Evolutionary conservation across 2,888 invertebrate species (phyloP), one percentile per base, ranked within the genome.

Genomic region (Cephonodes hylas): DNA sequence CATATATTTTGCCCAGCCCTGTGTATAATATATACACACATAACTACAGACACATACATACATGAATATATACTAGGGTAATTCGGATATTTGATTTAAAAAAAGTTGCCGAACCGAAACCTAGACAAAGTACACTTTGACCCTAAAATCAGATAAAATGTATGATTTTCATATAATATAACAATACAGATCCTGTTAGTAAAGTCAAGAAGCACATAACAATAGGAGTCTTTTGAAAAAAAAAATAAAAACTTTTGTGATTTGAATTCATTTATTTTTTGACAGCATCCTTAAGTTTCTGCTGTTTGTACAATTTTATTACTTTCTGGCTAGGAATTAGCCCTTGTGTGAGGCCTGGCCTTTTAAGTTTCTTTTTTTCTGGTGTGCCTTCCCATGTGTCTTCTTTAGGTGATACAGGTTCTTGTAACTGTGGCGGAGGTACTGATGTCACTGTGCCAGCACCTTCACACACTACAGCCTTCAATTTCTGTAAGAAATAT

Each of bases 241-340:
- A 22, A n/a, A 5, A 34, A 59, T 23, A 13, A 31, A 38, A 15
- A 22, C 13, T 25, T 42, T 56, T 42, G 23, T 27, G 18, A 8
- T n/a, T 27, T 27, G 27, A 25, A 25, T 15, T 48, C 48, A 53
- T 59, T 58, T 74, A 76, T 75, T 84, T 82, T 73, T 81, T 84
- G 73, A 77, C 80, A 64, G 68, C 63, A 70, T 89, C 83, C 81
- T 83, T 93, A 67, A 89, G 80, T 87, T 94, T 95, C 79, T 95
- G 94, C 70, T 94, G 93, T 83, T 94, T 94, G 83, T 95, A 96
- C 88, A 94, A 94, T 88, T 96, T 96, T 86, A 97, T 94, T 8
- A 97, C 96, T 89, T 96, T 97, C 80, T 97, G 97, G 22, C 97
- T 95, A 7, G 98, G 98, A 46, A 96, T 93, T 60, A 98, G 84